phyloP scores from a whole-genome alignment of 2,888 invertebrate species.

The Candidula unifasciata region DNA sequence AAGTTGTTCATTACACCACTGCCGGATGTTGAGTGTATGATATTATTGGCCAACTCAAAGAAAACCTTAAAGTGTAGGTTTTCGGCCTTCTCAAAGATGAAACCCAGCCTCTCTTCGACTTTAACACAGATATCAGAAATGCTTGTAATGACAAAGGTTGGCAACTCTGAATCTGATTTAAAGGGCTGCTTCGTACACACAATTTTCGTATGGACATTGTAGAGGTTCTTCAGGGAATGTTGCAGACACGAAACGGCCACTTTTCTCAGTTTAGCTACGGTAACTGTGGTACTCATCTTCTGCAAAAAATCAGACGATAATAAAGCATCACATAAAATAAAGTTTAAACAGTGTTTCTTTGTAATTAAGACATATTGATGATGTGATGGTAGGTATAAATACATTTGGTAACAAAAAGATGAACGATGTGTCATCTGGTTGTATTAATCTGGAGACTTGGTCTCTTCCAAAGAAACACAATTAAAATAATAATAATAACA shows the following conservation, averaged over 20 bases:
- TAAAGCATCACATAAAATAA: too few relatives aligned
- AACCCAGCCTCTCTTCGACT: conserved; percentile 50
- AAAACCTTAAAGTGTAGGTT: conserved; percentile 47
- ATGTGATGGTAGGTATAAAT: too few relatives aligned
- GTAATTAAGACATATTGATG: too few relatives aligned
- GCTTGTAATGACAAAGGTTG: conserved; percentile 50
- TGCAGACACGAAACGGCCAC: conserved; percentile 57
- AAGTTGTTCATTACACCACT: conserved; percentile 47
- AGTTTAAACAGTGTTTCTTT: too few relatives aligned
- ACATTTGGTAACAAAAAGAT: too few relatives aligned
- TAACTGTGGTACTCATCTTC: conserved; percentile 43
- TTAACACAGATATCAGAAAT: conserved; percentile 37
- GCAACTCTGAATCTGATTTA: conserved; percentile 56
- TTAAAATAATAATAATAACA: too few relatives aligned
- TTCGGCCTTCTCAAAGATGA: conserved; percentile 51
- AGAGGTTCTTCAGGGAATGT: conserved; percentile 57
- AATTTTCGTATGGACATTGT: conserved; percentile 60
- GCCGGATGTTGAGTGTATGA: conserved; percentile 50
- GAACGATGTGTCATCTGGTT: too few relatives aligned
- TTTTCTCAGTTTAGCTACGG: conserved; percentile 58
- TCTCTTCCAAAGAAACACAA: too few relatives aligned
- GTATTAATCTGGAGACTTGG: too few relatives aligned
- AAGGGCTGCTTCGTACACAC: conserved; percentile 52
- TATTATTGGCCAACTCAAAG: conserved; percentile 32
- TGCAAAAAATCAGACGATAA: neutral